Conservation (phyloP, 1,140 invertebrate species). For the Hyles vespertilio region DNA sequence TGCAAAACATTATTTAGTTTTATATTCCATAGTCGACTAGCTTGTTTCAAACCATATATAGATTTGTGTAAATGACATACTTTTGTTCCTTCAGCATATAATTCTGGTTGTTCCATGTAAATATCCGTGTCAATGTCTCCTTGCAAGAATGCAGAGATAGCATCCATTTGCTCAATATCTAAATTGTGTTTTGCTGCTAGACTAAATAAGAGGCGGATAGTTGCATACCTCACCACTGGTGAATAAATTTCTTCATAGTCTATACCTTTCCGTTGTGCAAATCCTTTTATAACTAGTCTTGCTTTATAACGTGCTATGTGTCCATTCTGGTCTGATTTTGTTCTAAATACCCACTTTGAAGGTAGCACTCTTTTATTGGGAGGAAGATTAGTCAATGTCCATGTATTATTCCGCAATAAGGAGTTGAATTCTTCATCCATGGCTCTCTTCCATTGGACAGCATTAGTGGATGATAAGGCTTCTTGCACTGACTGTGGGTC, state of each 20-base stretch:
- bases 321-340: slow-evolving; percentile 13
- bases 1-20: neutral
- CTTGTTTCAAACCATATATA: slow-evolving; percentile 37
- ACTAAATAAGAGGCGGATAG: slow-evolving; percentile 14
- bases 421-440: slow-evolving; percentile 23
- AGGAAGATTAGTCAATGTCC: slow-evolving; percentile 20
- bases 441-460: slow-evolving; percentile 22
- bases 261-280: slow-evolving; percentile 12
- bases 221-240: slow-evolving; percentile 17
- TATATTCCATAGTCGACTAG: no score
- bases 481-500: slow-evolving; percentile 22
- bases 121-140: slow-evolving; percentile 39
- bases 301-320: slow-evolving; percentile 9
- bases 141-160: slow-evolving; percentile 56
- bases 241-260: slow-evolving; percentile 18
- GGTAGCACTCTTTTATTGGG: slow-evolving; percentile 15
- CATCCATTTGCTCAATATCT: slow-evolving; percentile 28
- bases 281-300: slow-evolving; percentile 19
- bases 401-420: slow-evolving; percentile 24
- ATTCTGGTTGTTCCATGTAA: slow-evolving; percentile 48
- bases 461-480: slow-evolving; percentile 17
- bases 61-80: slow-evolving; percentile 41
- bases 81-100: slow-evolving; percentile 36
- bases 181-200: slow-evolving; percentile 6
- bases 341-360: slow-evolving; percentile 27